Conservation (phyloP, 53 echinoderm and acorn worm genomes). For the Echinarachnius parma region DNA sequence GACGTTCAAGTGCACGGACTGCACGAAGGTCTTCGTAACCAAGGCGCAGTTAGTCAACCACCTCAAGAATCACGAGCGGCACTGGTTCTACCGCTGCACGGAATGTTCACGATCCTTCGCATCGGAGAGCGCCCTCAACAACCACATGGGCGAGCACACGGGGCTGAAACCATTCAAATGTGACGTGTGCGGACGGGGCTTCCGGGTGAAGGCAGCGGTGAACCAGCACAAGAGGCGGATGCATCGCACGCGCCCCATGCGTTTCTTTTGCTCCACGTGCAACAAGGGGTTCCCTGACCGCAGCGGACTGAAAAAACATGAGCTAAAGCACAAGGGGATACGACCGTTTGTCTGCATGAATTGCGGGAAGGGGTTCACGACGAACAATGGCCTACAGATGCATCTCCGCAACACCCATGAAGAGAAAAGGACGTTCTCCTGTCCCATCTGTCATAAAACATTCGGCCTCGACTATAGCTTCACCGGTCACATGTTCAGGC, state of each 20-base stretch:
- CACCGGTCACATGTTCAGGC: slow-evolving; percentile 31
- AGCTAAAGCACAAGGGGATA: slow-evolving; percentile 24
- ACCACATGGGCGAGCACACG: slow-evolving; percentile 34
- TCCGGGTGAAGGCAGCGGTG: slow-evolving; percentile 1
- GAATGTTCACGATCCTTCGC: slow-evolving; percentile 20
- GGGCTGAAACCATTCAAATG: slow-evolving; percentile 40
- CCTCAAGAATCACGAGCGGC: slow-evolving; percentile 11
- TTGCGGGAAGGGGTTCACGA: slow-evolving; percentile 26
- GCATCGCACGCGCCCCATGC: slow-evolving; percentile 12
- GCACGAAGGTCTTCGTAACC: slow-evolving; percentile 14
- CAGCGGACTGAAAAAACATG: slow-evolving; percentile 4
- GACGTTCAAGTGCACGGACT: slow-evolving; percentile 12
- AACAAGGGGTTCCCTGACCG: slow-evolving; percentile 27
- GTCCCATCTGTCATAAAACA: slow-evolving; percentile 10
- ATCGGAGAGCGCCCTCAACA: slow-evolving; percentile 28
- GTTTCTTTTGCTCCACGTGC: slow-evolving; percentile 21
- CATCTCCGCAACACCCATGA: slow-evolving; percentile 11
- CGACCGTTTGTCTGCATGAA: slow-evolving; percentile 20
- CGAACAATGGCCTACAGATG: slow-evolving; percentile 10
- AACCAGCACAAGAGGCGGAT: slow-evolving; percentile 22
- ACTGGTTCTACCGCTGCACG: slow-evolving; percentile 20
- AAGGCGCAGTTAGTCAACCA: slow-evolving; percentile 9
- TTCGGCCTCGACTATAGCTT: slow-evolving; percentile 19
- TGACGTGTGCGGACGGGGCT: slow-evolving; percentile 28
- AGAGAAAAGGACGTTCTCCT: slow-evolving; percentile 19